Evolutionary conservation across 2,888 invertebrate genomes (phyloP).

Genomic region (Exocentrus adspersus): DNA sequence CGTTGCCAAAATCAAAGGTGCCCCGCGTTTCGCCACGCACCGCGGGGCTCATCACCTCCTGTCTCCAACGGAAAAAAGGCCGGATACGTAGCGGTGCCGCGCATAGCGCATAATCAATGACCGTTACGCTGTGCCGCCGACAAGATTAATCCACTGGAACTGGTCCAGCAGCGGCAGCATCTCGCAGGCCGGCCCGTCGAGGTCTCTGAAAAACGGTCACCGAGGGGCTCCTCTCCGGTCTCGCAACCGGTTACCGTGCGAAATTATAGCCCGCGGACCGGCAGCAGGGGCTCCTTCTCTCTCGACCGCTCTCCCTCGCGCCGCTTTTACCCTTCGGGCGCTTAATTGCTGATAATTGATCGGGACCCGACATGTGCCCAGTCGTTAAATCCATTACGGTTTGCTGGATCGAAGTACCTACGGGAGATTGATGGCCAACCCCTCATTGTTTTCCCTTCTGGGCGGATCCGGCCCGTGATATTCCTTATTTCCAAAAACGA

Average conservation of each 20-base stretch:
- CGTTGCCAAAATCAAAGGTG: not conserved
- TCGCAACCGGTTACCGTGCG: slow-evolving; percentile 18
- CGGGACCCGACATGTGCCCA: not conserved
- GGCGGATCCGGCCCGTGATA: too few relatives aligned
- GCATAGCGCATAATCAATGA: slow-evolving; percentile 55
- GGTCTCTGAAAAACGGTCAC: slow-evolving; percentile 32
- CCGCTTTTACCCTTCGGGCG: slow-evolving; percentile 3
- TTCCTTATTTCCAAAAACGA: too few relatives aligned
- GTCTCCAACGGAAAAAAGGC: slow-evolving; percentile 17
- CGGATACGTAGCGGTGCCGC: slow-evolving; percentile 39
- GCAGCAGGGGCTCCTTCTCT: not conserved
- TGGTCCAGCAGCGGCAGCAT: slow-evolving; percentile 54
- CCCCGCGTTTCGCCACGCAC: not conserved
- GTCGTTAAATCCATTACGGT: not conserved
- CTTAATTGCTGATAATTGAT: slow-evolving; percentile 24
- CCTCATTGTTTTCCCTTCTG: too few relatives aligned
- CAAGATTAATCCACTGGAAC: slow-evolving; percentile 58
- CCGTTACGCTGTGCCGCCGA: slow-evolving; percentile 55
- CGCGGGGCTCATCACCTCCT: not conserved
- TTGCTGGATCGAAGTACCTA: not conserved
- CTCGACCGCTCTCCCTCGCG: not conserved
- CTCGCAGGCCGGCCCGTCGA: slow-evolving; percentile 36
- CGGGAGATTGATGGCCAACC: not conserved
- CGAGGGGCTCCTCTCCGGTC: slow-evolving; percentile 29
- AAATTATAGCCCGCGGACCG: slow-evolving; percentile 10